These are phyloP conservation scores for Diachasmimorpha longicaudata DNA, from an alignment of 1,140 invertebrate genomes.

Conservation along the genomic window DNA sequence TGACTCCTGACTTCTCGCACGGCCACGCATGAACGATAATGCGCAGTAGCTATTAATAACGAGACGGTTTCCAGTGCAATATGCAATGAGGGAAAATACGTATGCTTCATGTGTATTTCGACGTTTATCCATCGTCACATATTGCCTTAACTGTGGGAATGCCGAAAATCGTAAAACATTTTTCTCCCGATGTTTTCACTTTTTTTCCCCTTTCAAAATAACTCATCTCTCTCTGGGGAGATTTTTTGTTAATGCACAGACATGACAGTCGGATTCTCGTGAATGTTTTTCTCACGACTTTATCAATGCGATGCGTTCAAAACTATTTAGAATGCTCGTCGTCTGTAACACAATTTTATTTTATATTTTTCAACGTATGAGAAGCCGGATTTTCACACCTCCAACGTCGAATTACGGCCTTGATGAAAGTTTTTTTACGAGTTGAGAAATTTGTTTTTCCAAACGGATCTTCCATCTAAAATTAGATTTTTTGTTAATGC, in stretches of 20 bases:
- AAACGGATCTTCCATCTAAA: too few relatives aligned
- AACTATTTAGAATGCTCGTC: background rate
- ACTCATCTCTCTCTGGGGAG: background rate
- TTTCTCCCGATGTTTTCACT: background rate
- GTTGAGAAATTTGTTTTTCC: too few relatives aligned
- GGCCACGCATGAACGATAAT: conserved; percentile 46
- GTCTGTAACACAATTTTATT: background rate
- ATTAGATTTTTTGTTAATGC: too few relatives aligned
- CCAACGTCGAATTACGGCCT: too few relatives aligned
- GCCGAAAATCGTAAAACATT: background rate
- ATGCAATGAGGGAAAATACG: conserved; percentile 5
- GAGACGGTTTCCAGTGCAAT: conserved; percentile 32
- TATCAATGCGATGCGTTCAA: background rate
- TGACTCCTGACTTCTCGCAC: conserved; percentile 43
- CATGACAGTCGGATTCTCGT: background rate
- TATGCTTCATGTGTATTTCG: background rate
- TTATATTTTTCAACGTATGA: background rate
- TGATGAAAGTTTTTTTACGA: too few relatives aligned
- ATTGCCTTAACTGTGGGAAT: conserved; percentile 15
- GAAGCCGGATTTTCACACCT: too few relatives aligned
- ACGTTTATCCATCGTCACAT: conserved; percentile 11
- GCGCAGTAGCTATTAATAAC: conserved; percentile 53
- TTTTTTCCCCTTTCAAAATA: background rate
- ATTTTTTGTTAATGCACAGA: background rate
- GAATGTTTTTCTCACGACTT: background rate